Percentiles rank a stretch among this genome's conserved stretches.
These are phyloP conservation scores for Pseudolycoriella hygida DNA, from an alignment of 2,888 invertebrate genomes.

Conservation along the genomic window DNA sequence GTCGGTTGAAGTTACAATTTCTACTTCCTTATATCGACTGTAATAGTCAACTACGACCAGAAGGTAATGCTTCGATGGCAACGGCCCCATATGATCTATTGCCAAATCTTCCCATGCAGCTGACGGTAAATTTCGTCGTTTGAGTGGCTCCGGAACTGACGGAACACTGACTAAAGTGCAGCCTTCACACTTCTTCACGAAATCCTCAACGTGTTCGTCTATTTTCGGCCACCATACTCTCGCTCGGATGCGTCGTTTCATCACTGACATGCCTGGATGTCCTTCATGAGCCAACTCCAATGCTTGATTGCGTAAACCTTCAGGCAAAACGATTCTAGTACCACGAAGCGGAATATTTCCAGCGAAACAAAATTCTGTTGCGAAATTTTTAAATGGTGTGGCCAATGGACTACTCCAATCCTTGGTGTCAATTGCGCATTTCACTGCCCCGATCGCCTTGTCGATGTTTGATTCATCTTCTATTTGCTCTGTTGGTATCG, in stretches of 20 bases:
- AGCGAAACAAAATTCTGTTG: conserved; percentile 8
- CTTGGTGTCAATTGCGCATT: not conserved
- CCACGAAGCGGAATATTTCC: conserved; percentile 11
- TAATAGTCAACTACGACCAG: conserved; percentile 17
- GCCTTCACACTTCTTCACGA: conserved; percentile 6
- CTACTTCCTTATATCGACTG: conserved; percentile 15
- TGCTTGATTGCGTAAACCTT: conserved; percentile 6
- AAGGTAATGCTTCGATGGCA: conserved; percentile 13
- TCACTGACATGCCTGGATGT: conserved; percentile 6
- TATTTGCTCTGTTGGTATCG: conserved; percentile 3
- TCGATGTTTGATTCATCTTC: not conserved
- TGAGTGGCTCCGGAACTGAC: conserved; percentile 6
- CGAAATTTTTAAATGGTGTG: not conserved
- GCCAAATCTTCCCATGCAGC: conserved; percentile 9
- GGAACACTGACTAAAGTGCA: conserved; percentile 9
- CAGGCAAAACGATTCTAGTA: conserved; percentile 10
- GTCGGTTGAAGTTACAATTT: conserved; percentile 9
- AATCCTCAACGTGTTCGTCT: not conserved
- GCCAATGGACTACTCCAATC: not conserved
- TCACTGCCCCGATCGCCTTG: not conserved
- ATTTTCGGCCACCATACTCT: conserved; percentile 8
- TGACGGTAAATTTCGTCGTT: conserved; percentile 1
- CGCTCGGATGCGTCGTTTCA: conserved; percentile 5
- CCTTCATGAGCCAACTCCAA: conserved; percentile 8
- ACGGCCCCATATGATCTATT: conserved; percentile 16